Conservation (phyloP, 2,113 vertebrate genomes). For the Cynopterus brachyotis region DNA sequence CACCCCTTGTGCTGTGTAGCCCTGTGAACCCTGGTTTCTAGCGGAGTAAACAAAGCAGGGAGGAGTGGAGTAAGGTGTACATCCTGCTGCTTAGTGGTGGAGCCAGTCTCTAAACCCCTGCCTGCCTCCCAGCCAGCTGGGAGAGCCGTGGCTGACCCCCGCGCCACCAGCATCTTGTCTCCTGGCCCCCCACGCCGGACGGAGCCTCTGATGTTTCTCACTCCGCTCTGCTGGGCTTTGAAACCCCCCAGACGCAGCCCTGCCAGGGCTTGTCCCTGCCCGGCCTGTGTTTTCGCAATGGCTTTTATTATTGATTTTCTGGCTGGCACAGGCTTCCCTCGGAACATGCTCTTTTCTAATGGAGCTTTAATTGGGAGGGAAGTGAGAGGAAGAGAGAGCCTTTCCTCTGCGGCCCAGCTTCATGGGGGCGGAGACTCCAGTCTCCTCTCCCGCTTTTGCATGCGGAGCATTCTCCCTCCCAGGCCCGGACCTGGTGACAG, state of each 20-base stretch:
- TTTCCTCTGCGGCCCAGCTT: not conserved
- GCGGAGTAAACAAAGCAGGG: not conserved
- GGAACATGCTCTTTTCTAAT: slow-evolving; percentile 62
- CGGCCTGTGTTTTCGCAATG: not conserved
- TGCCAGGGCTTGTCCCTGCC: slow-evolving; percentile 17
- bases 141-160: not conserved
- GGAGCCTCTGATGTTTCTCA: not conserved
- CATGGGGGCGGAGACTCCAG: too few relatives aligned
- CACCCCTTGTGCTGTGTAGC: not conserved
- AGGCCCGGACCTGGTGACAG: not conserved
- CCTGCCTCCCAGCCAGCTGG: not conserved
- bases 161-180: not conserved
- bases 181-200: not conserved
- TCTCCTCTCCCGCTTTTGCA: not conserved
- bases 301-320: slow-evolving; percentile 64
- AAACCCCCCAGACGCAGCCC: not conserved
- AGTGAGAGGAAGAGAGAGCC: slow-evolving; percentile 23
- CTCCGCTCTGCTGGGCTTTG: not conserved
- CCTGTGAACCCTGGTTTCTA: not conserved
- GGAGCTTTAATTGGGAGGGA: slow-evolving; percentile 62
- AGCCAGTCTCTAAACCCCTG: not conserved
- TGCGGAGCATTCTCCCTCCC: not conserved
- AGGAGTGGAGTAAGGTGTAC: not conserved
- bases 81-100: not conserved
- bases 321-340: not conserved